Evolutionary conservation across 2,888 invertebrate genomes (phyloP).

Genomic region (Minunthozetes semirufus): DNA sequence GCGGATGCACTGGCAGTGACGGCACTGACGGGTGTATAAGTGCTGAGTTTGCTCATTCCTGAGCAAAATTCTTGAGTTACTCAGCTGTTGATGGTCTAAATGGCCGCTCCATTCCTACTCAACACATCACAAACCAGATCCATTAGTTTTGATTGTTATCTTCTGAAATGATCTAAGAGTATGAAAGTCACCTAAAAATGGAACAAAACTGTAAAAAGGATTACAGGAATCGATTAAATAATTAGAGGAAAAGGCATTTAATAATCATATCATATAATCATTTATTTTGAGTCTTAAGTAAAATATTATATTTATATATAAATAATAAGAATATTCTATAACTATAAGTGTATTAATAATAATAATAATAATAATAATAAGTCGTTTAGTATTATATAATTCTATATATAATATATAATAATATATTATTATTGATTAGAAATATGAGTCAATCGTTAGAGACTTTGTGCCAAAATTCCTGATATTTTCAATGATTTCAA

Average conservation of each 20-base stretch:
- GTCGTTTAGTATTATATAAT: no score
- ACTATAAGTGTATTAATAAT: no score
- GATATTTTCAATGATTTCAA: background rate
- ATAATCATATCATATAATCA: background rate
- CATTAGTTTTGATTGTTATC: background rate
- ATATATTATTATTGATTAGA: no score
- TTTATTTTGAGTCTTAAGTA: background rate
- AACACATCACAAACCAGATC: background rate
- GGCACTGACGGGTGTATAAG: background rate
- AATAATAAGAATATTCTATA: no score
- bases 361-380: no score
- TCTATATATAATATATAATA: no score
- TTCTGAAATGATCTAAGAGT: background rate
- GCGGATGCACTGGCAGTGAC: slow-evolving; percentile 8
- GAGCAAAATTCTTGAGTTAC: background rate
- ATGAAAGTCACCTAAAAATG: background rate
- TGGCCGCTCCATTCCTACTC: slow-evolving; percentile 8
- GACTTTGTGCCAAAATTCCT: slow-evolving; percentile 13
- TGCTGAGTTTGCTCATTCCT: slow-evolving; percentile 4
- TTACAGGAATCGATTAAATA: background rate
- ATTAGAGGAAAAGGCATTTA: background rate
- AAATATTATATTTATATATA: background rate
- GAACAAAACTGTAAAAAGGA: background rate
- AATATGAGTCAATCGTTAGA: background rate
- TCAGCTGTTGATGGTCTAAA: slow-evolving; percentile 30